phyloP scores from a whole-genome alignment of 2,888 invertebrate genomes.

The Drosophila melanosoma region DNA sequence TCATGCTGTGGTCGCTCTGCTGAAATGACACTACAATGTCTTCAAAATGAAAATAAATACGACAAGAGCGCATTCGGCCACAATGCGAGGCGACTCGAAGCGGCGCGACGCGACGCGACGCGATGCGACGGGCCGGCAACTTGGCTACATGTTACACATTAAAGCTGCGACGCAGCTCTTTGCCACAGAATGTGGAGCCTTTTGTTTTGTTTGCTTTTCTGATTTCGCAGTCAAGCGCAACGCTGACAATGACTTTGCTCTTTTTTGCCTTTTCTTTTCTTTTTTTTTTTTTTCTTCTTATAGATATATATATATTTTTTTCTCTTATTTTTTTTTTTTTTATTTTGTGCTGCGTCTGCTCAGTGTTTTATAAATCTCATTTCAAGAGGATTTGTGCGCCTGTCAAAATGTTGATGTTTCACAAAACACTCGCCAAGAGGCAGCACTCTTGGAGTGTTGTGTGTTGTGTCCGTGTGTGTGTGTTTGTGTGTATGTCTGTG shows the following conservation, averaged over 20 bases:
- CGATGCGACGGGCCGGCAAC: conserved; percentile 46
- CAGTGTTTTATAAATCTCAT: conserved; percentile 80
- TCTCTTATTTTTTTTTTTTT: conserved; percentile 13
- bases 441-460: conserved; percentile 17
- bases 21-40: conserved; percentile 82
- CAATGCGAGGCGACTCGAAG: conserved; percentile 30
- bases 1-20: conserved; percentile 71
- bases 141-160: conserved; percentile 78
- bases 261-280: conserved; percentile 59
- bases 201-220: conserved; percentile 76
- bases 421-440: conserved; percentile 67
- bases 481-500: conserved; percentile 10
- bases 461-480: conserved; percentile 10
- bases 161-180: conserved; percentile 52
- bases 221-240: conserved; percentile 80
- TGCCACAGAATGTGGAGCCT: conserved; percentile 62
- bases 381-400: conserved; percentile 81
- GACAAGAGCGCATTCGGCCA: conserved; percentile 41
- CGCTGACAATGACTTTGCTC: conserved; percentile 81
- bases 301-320: conserved; percentile 7
- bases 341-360: conserved; percentile 56
- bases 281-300: conserved; percentile 1
- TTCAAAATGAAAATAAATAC: conserved; percentile 82
- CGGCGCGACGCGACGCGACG: conserved; percentile 22
- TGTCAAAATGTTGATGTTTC: conserved; percentile 82